Conservation (phyloP, 2,797 vertebrate species). For the Darevskia mixta region DNA sequence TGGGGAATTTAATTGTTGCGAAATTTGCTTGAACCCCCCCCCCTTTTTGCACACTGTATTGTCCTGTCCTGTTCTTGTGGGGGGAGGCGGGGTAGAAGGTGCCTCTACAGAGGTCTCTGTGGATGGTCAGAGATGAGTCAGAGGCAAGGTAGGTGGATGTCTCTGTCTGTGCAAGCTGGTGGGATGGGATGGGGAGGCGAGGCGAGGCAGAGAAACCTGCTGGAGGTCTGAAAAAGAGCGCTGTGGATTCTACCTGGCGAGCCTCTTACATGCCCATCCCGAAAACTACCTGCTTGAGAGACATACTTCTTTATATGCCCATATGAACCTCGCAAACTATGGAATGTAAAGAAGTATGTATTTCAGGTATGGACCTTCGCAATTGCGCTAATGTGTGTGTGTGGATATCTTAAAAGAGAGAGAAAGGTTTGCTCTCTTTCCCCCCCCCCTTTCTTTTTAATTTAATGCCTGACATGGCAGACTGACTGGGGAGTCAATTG, state of each 20-base stretch:
- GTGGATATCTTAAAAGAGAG: conserved; percentile 47
- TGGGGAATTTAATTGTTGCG: conserved; percentile 29
- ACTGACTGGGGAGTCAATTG: conserved; percentile 82
- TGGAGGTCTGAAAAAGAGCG: conserved; percentile 1
- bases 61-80: conserved; percentile 23
- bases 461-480: conserved; percentile 73
- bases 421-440: conserved; percentile 18
- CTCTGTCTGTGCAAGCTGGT: not conserved
- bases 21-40: not conserved
- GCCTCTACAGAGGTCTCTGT: conserved; percentile 32
- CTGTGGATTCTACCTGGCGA: conserved; percentile 70
- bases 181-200: conserved; percentile 39
- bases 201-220: conserved; percentile 52
- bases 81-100: conserved; percentile 28
- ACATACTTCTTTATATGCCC: conserved; percentile 99
- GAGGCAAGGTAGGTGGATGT: not conserved
- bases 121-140: not conserved
- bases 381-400: conserved; percentile 54
- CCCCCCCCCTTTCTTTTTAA: not conserved
- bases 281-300: conserved; percentile 90
- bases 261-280: conserved; percentile 72
- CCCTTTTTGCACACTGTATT: conserved; percentile 4
- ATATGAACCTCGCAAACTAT: conserved; percentile 98
- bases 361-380: conserved; percentile 89
- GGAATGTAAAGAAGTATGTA: conserved; percentile 99